Base-by-base conservation (phyloP, 2,888 invertebrate species). In the Dynastes hyllus region DNA sequence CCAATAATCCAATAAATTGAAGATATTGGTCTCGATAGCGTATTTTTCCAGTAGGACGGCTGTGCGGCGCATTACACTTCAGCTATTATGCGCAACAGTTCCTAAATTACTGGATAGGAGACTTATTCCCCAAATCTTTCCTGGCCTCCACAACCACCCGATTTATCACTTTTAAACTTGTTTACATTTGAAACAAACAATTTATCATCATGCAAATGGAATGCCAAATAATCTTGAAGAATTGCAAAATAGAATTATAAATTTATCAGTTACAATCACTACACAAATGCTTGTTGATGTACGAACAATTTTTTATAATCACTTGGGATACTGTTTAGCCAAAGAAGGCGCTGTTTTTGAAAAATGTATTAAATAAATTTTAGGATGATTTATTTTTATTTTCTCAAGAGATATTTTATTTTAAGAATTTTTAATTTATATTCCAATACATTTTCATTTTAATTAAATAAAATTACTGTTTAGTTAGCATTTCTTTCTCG, bases 161-260 rank as follows among this genome's bases (percentile, higher is more conserved):
- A 13, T n/a, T 55, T 55, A 55, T 55, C 55, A n/a, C 55, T 2
- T 55, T 55, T 55, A n/a, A 5, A 55, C 2, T 55, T 55, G 9
- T n/a, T 55, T n/a, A 8, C n/a, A 55, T 55, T 55, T 55, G 13
- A 16, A 55, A 55, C 55, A 55, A 55, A 13, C 55, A 13, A 55
- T n/a, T 0, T 55, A 55, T 55, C 13, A 5, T 55, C 55, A 55
- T n/a, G 13, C 6, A 8, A 55, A n/a, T 13, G 5, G 4, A 13
- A 55, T 4, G 2, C 1, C 22, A 22, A 22, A 22, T 22, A 22
- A 22, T 22, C 22, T 22, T 22, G 22, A 22, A 22, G 22, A 22
- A 55, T 55, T 55, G n/a, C 55, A 55, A 55, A 55, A 55, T 55
- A 55, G 55, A 55, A 13, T 55, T 55, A n/a, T 16, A 16, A 55